phyloP scores from a whole-genome alignment of 2,888 invertebrate species.

The Dicyrtomina minuta region DNA sequence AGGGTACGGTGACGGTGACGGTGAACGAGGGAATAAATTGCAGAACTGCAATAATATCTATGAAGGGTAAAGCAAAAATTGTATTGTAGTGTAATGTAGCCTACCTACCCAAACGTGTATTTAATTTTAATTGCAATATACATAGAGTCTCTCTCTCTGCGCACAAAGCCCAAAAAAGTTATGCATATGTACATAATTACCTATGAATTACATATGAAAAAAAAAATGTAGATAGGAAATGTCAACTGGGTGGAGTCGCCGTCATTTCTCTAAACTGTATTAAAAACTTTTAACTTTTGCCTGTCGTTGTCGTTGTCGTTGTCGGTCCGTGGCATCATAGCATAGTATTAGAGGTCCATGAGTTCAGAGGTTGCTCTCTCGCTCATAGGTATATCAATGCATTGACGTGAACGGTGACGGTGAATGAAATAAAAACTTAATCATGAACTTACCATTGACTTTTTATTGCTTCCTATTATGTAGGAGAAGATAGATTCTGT shows the following conservation, averaged over 20 bases:
- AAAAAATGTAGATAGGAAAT: slow-evolving; percentile 31
- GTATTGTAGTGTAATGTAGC: neutral
- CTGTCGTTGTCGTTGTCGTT: too few species aligned
- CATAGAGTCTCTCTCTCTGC: neutral
- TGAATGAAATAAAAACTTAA: slow-evolving; percentile 26
- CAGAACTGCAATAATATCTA: too few species aligned
- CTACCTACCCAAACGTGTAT: neutral
- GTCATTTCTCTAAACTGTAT: slow-evolving; percentile 5
- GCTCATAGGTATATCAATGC: neutral
- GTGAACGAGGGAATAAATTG: too few species aligned
- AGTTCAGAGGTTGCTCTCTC: too few species aligned
- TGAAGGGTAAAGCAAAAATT: neutral
- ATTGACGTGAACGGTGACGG: neutral
- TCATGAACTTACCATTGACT: slow-evolving; percentile 17
- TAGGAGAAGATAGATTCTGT: neutral
- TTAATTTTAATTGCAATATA: slow-evolving; percentile 1
- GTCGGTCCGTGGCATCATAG: too few species aligned
- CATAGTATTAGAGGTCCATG: too few species aligned
- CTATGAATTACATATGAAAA: too few species aligned
- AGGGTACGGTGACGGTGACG: too few species aligned
- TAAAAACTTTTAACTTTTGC: neutral
- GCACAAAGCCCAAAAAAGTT: too few species aligned
- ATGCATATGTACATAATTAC: neutral
- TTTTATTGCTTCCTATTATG: slow-evolving; percentile 18
- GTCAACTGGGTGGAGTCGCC: slow-evolving; percentile 29